phyloP scores from a whole-genome alignment of 2,797 vertebrate genomes.

The Euthynnus affinis region DNA sequence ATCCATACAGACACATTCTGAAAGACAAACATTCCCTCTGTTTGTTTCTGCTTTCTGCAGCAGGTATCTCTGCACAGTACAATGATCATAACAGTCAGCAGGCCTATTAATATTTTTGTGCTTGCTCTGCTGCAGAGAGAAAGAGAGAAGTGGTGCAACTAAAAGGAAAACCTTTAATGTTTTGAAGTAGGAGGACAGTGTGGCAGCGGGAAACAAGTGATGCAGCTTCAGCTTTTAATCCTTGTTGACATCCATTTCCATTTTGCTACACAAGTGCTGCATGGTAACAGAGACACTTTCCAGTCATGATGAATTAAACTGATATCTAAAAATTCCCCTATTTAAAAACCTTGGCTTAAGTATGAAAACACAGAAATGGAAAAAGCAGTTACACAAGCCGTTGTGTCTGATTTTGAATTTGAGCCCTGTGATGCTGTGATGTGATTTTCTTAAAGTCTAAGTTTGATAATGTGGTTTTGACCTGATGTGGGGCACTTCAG shows the following conservation, averaged over 20 bases:
- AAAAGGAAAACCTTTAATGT: slow-evolving; percentile 67
- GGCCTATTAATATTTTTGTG: slow-evolving; percentile 52
- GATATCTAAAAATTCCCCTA: background rate
- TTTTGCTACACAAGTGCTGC: slow-evolving; percentile 6
- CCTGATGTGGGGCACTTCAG: background rate
- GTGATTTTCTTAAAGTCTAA: background rate
- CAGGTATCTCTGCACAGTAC: slow-evolving; percentile 67
- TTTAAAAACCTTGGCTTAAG: background rate
- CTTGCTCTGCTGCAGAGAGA: slow-evolving; percentile 37
- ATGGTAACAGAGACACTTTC: slow-evolving; percentile 4
- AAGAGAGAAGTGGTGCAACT: slow-evolving; percentile 34
- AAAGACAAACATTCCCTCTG: slow-evolving; percentile 38
- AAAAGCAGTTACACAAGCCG: background rate
- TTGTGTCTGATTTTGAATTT: background rate
- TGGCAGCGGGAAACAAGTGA: slow-evolving; percentile 43
- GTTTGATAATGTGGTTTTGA: background rate
- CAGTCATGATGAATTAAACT: background rate
- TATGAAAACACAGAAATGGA: background rate
- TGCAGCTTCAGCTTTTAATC: slow-evolving; percentile 30
- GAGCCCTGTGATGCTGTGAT: background rate
- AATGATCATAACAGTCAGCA: slow-evolving; percentile 56
- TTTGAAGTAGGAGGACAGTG: slow-evolving; percentile 40
- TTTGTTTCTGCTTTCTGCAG: slow-evolving; percentile 52
- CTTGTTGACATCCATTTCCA: slow-evolving; percentile 34
- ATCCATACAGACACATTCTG: slow-evolving; percentile 27